Evolutionary conservation across 2,888 invertebrate species (phyloP), one percentile per base, ranked within the genome.

Genomic region (Netelia melanura): DNA sequence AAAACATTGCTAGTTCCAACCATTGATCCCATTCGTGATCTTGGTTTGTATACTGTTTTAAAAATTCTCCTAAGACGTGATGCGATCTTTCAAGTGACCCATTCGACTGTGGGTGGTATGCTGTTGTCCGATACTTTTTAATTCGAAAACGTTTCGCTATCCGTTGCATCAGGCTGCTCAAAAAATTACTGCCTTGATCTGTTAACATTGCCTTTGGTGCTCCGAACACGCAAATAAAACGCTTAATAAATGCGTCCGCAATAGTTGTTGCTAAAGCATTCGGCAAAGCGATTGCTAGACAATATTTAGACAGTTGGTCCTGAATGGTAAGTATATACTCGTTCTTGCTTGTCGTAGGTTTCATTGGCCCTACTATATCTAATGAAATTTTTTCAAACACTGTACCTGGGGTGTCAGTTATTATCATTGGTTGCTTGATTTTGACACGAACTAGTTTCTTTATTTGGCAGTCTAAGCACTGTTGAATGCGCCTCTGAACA

Each of bases 141-240:
- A 14, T 23, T n/a, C 25, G 25, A 25, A 25, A 25, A 25, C 25
- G 25, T 25, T 25, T 25, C 25, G 25, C 25, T 25, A 25, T 25
- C 25, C 25, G 25, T 25, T 25, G 25, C 25, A 25, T 25, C 25
- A 25, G 25, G 25, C 25, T 25, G 14, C 81, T 81, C 10, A 81
- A 48, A 25, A 81, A 81, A 65, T 81, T 74, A 9, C 81, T 54
- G 11, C 81, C 81, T 43, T 81, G 74, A 74, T 81, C 81, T 0
- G 81, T 74, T 30, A 74, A 52, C 5, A 74, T 25, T 0, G 67
- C 54, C 56, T 74, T 72, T n/a, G 81, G 74, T 17, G 81, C 25
- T 23, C 81, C 81, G 21, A 81, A 74, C 2, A 81, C 17, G 14
- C 14, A 30, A 21, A 74, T 75, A 48, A 74, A 74, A 8, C 30